Percentiles rank a stretch among this genome's conserved stretches.
These are phyloP conservation scores for Theonella swinhoei DNA, from an alignment of 37 sponge, comb jelly and placozoan genomes.

Conservation along the genomic window DNA sequence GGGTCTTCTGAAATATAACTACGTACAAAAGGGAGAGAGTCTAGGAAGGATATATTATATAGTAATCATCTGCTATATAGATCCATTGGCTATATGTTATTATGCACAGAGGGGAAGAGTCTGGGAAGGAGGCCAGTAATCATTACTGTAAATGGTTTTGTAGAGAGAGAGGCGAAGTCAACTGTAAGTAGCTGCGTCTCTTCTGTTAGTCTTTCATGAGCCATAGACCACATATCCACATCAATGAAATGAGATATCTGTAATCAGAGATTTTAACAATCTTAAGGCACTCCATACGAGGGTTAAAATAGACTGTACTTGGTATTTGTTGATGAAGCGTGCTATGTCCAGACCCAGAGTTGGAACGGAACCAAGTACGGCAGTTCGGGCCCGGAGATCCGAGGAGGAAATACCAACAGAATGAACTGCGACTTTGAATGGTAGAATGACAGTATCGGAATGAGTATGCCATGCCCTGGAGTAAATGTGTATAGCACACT, in stretches of 20 bases:
- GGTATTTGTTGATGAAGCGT: slow-evolving; percentile 69
- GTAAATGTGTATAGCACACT: no score
- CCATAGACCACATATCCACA: slow-evolving; percentile 43
- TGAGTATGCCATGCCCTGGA: slow-evolving; percentile 9
- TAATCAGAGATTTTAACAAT: background rate
- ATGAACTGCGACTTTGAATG: slow-evolving; percentile 12
- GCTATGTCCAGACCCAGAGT: slow-evolving; percentile 76
- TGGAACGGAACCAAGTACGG: slow-evolving; percentile 61
- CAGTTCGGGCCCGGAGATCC: slow-evolving; percentile 41
- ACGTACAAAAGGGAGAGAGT: no score
- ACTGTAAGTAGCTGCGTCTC: background rate
- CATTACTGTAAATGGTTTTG: background rate
- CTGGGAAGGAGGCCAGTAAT: no score
- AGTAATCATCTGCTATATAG: no score
- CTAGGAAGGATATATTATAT: no score
- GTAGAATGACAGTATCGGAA: slow-evolving; percentile 30
- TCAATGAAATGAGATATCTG: slow-evolving; percentile 64
- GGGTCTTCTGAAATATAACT: no score
- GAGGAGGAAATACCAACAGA: slow-evolving; percentile 55
- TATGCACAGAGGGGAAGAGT: no score
- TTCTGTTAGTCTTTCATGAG: slow-evolving; percentile 27
- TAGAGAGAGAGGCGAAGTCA: slow-evolving; percentile 7
- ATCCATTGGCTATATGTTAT: no score
- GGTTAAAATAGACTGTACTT: slow-evolving; percentile 16
- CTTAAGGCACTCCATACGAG: background rate